Evolutionary conservation across 1,140 invertebrate genomes (phyloP).

Genomic region (Musca vetustissima): DNA sequence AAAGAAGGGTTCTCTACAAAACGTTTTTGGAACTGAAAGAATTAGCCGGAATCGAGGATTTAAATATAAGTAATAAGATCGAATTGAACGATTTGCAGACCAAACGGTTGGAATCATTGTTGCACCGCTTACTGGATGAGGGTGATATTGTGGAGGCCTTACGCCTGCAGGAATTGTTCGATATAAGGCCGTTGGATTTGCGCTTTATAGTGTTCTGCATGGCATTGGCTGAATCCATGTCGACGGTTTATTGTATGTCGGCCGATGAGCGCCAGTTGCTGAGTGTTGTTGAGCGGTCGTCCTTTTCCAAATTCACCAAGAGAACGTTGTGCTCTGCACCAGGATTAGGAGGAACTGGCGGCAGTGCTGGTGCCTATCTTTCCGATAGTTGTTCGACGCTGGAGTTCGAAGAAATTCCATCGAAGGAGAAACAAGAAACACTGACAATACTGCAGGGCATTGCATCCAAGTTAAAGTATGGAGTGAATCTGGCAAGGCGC

Average conservation of each 20-base stretch:
- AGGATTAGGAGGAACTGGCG: not conserved
- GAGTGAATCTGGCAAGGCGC: constrained; percentile 58
- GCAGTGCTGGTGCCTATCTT: constrained; percentile 36
- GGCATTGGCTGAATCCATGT: constrained; percentile 58
- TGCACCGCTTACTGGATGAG: constrained; percentile 50
- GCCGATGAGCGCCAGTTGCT: constrained; percentile 47
- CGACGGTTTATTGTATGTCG: constrained; percentile 45
- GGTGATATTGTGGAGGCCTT: constrained; percentile 56
- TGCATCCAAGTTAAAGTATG: constrained; percentile 56
- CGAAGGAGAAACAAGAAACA: constrained; percentile 50
- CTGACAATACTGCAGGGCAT: constrained; percentile 51
- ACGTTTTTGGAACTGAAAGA: constrained; percentile 51
- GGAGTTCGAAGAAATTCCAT: constrained; percentile 52
- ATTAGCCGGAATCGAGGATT: constrained; percentile 50
- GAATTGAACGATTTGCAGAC: constrained; percentile 36
- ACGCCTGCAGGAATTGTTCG: constrained; percentile 57
- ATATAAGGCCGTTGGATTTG: constrained; percentile 54
- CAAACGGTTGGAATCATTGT: constrained; percentile 37
- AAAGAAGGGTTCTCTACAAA: constrained; percentile 51
- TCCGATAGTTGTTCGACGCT: constrained; percentile 45
- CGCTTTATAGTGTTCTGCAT: constrained; percentile 58
- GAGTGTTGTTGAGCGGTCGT: constrained; percentile 45
- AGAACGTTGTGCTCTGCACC: constrained; percentile 32
- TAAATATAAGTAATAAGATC: constrained; percentile 40
- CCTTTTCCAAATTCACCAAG: constrained; percentile 49